Evolutionary conservation across 2,113 vertebrate species (phyloP), one percentile per base, ranked within the genome.

Genomic region (Rhineura floridana): DNA sequence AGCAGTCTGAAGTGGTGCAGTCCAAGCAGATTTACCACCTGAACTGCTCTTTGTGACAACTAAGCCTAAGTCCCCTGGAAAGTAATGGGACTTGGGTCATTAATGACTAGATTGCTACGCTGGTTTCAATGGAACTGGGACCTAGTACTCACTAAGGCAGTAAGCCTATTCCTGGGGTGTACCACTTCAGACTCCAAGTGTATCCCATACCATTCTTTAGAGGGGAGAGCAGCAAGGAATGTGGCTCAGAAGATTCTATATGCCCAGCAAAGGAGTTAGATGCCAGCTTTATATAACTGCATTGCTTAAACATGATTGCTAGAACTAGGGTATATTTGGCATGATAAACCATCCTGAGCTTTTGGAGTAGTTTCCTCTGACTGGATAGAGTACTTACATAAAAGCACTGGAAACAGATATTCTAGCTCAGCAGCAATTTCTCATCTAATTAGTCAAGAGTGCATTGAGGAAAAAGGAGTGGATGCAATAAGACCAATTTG

Each of bases 371-470:
- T 84, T 89, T 52, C 87, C 63, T 69, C 0, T 59, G 70, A 84
- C 67, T 89, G 52, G 9, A 59, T 1, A 88, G 55, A 44, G 87
- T 21, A 30, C 80, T 83, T 67, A 69, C 73, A 92, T 77, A 48
- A 83, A 75, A 88, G 39, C 1, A 0, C 59, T 30, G 36, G 83
- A 91, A 62, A 52, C 73, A 83, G 0, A 0, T 7, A 83, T 90
- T 89, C 90, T 89, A 91, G 92, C 87, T 83, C 86, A 90, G 89
- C 65, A 78, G 87, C 67, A 73, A 82, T 85, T 87, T 85, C 78
- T 70, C 39, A 1, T 75, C 72, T 82, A 36, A 85, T 9, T 59
- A 84, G 52, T 23, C 50, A 83, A 86, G 65, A 92, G 0, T 6
- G 10, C 30, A 80, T n/a, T n/a, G n/a, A 82, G 36, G 13, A 1